phyloP scores from a whole-genome alignment of 64 coral and sea anemone species.

The Porites australiensis region DNA sequence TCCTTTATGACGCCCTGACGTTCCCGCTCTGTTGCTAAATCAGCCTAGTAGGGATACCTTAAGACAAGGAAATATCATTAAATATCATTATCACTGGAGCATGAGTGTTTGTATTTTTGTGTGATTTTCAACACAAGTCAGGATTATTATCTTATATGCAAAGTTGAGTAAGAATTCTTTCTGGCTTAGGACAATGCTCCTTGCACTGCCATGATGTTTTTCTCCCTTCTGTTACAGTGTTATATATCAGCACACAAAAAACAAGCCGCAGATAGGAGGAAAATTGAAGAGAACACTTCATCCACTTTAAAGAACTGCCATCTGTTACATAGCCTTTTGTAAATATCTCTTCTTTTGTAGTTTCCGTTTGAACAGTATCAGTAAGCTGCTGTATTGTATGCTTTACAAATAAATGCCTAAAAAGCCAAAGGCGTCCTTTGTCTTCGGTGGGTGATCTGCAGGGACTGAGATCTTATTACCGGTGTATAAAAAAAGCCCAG shows the following conservation, averaged over 20 bases:
- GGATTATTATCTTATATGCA: no score
- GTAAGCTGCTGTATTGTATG: not conserved
- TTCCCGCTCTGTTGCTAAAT: no score
- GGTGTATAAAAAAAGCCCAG: no score
- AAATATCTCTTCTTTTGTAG: not conserved
- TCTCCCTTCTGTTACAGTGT: conserved; percentile 74
- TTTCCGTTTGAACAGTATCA: not conserved
- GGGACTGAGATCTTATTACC: no score
- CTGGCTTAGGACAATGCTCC: no score
- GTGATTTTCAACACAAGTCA: no score
- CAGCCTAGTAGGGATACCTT: not conserved
- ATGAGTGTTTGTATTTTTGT: not conserved
- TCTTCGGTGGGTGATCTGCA: no score
- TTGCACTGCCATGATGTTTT: not conserved
- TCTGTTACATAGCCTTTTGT: not conserved
- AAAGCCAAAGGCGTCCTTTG: no score
- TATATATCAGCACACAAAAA: conserved; percentile 99
- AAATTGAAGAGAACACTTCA: not conserved
- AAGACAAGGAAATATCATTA: not conserved
- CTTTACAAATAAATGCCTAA: no score
- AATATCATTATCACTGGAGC: not conserved
- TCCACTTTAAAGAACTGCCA: not conserved
- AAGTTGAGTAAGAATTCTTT: no score
- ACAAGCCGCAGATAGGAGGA: conserved; percentile 81
- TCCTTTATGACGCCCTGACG: no score